Conservation (phyloP, 2,113 vertebrate genomes). For the Riparia riparia region DNA sequence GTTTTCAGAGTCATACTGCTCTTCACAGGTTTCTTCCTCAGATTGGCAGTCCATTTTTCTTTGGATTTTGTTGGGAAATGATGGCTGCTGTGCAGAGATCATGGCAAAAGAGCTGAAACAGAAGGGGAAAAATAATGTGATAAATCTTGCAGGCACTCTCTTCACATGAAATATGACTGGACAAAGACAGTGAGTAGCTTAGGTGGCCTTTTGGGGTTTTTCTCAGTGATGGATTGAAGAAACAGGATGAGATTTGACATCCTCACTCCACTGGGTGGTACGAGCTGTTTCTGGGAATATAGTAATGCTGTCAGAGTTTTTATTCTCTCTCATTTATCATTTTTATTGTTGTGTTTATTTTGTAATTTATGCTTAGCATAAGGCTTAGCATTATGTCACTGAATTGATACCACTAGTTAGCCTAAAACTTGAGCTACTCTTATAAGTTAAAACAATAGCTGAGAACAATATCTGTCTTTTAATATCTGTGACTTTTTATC, state of each 20-base stretch:
- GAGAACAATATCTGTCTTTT: background rate
- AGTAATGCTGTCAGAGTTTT: background rate
- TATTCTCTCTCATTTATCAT: background rate
- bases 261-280: background rate
- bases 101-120: constrained; percentile 31
- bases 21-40: background rate
- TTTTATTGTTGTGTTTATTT: background rate
- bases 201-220: background rate
- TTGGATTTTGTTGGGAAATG: background rate
- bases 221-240: background rate
- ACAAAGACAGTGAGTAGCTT: background rate
- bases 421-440: background rate
- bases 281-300: background rate
- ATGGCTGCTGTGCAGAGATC: constrained; percentile 39
- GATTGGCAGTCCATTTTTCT: background rate
- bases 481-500: background rate
- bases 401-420: background rate
- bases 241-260: background rate
- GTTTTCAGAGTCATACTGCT: background rate
- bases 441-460: background rate
- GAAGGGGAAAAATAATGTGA: background rate
- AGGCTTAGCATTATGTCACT: background rate
- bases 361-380: background rate
- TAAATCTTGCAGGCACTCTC: background rate
- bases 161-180: background rate